Conservation (phyloP, 2,797 vertebrate genomes). For the Fundulus diaphanus region DNA sequence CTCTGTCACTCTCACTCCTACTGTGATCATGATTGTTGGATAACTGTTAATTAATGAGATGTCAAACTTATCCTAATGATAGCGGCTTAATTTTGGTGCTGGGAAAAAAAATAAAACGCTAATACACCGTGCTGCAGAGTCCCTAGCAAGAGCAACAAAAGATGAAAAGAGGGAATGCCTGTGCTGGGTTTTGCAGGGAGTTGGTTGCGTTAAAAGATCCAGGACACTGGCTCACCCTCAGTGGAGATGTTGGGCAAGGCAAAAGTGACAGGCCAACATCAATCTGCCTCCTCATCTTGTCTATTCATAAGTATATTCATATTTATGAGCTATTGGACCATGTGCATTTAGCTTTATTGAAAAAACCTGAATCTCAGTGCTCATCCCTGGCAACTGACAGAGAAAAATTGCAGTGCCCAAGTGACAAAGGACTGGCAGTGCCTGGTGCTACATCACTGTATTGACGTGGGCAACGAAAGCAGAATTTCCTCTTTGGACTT, state of each 20-base stretch:
- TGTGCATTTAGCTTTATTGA: slow-evolving; percentile 84
- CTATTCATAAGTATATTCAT: slow-evolving; percentile 85
- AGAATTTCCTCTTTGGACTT: slow-evolving; percentile 71
- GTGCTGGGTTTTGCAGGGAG: slow-evolving; percentile 38
- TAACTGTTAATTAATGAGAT: slow-evolving; percentile 66
- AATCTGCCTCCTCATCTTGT: slow-evolving; percentile 80
- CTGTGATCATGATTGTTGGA: slow-evolving; percentile 52
- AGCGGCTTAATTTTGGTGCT: slow-evolving; percentile 46
- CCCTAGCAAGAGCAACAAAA: background rate
- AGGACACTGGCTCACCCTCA: slow-evolving; percentile 67
- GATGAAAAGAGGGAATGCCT: slow-evolving; percentile 4
- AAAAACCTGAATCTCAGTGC: slow-evolving; percentile 76
- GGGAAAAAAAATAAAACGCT: slow-evolving; percentile 41
- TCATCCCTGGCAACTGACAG: slow-evolving; percentile 78
- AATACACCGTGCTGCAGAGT: background rate
- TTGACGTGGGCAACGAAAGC: slow-evolving; percentile 72
- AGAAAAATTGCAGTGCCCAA: slow-evolving; percentile 81
- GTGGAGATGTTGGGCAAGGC: slow-evolving; percentile 77
- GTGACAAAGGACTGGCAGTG: slow-evolving; percentile 82
- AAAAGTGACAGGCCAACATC: slow-evolving; percentile 79
- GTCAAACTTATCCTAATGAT: slow-evolving; percentile 57
- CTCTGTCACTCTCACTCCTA: slow-evolving; percentile 42
- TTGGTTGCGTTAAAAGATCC: slow-evolving; percentile 48
- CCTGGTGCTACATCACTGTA: slow-evolving; percentile 76
- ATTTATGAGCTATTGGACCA: slow-evolving; percentile 83